phyloP scores from a whole-genome alignment of 2,113 vertebrate species.

The Hiodon alosoides region DNA sequence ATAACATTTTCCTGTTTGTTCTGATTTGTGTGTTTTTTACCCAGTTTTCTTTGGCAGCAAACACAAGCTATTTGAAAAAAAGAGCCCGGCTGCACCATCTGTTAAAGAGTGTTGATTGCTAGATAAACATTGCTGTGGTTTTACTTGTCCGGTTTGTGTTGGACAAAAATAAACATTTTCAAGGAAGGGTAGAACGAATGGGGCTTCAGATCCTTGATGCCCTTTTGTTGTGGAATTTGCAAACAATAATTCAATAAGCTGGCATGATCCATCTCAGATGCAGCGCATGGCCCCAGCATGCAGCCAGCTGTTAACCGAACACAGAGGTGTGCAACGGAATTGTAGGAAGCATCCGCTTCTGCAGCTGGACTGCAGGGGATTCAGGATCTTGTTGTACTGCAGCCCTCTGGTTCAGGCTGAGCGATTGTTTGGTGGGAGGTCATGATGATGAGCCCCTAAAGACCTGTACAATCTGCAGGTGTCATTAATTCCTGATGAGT shows the following conservation, averaged over 20 bases:
- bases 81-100: not conserved
- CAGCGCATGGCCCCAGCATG: not conserved
- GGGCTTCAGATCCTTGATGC: not conserved
- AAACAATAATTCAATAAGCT: not conserved
- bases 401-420: no score
- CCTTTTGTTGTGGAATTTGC: not conserved
- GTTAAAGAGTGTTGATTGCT: slow-evolving; percentile 5
- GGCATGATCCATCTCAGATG: not conserved
- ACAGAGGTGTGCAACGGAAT: no score
- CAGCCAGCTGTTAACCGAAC: no score
- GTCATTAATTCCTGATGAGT: no score
- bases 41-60: not conserved
- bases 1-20: not conserved
- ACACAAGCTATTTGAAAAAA: not conserved
- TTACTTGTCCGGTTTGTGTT: not conserved
- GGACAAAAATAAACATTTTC: not conserved
- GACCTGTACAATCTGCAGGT: no score
- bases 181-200: not conserved
- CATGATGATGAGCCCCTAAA: no score
- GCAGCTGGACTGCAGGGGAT: no score
- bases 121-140: not conserved
- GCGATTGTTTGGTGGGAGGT: no score
- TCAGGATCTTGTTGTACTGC: no score
- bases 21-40: not conserved
- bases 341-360: no score